phyloP scores from a whole-genome alignment of 1,140 invertebrate genomes.

The Drosophila suzukii region DNA sequence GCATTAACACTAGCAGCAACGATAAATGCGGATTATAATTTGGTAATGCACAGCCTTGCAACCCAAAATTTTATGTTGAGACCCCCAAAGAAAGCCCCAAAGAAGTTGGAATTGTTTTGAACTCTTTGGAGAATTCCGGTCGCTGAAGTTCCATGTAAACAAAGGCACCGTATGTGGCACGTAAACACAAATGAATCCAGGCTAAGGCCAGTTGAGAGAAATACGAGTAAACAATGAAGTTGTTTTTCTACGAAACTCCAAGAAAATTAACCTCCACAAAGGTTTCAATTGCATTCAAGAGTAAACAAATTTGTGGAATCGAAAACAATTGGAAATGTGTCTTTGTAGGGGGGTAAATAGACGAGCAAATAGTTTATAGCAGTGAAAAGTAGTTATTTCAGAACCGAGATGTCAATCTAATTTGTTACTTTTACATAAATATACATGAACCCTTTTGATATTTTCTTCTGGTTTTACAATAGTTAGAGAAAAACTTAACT shows the following conservation, averaged over 20 bases:
- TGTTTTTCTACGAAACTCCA: constrained; percentile 34
- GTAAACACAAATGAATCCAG: constrained; percentile 49
- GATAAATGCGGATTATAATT: constrained; percentile 52
- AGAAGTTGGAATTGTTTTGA: constrained; percentile 14
- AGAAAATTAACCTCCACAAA: constrained; percentile 47
- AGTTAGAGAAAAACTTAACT: not conserved
- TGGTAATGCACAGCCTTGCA: constrained; percentile 19
- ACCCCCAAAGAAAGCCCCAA: constrained; percentile 24
- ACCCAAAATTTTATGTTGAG: constrained; percentile 1
- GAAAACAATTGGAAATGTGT: constrained; percentile 28
- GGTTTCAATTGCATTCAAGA: constrained; percentile 39
- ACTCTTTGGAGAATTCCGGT: constrained; percentile 1
- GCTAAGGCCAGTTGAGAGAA: constrained; percentile 47
- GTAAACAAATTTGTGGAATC: constrained; percentile 41
- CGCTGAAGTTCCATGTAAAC: constrained; percentile 28
- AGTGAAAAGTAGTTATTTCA: constrained; percentile 14
- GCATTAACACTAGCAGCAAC: constrained; percentile 32
- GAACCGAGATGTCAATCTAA: too few species aligned
- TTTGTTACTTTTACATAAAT: not conserved
- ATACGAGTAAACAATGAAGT: constrained; percentile 48
- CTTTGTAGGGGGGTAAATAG: constrained; percentile 22
- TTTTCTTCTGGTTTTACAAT: not conserved
- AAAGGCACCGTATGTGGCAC: constrained; percentile 39
- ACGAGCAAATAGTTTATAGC: constrained; percentile 6
- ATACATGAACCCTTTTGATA: too few species aligned